Base-by-base conservation (phyloP, 2,888 invertebrate genomes). In the Netelia melanura region DNA sequence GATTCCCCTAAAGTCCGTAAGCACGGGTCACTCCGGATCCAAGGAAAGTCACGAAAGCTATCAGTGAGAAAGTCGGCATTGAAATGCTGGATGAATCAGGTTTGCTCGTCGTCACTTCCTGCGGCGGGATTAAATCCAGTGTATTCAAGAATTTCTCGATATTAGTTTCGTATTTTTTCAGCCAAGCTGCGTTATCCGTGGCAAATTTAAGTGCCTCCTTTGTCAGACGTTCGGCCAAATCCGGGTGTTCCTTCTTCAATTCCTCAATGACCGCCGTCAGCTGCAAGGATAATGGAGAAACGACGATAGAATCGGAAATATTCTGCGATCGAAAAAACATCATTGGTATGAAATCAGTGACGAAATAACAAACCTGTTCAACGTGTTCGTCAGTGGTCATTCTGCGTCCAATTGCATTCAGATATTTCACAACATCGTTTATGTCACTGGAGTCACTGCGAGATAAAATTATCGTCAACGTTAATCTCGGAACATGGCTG, bases 331-430 rank as follows among this genome's bases (percentile, higher is more conserved):
- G 17, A 17, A n/a, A 54, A 77, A 25, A 30, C 0, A 3, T 11
- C 10, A 6, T 1, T 58, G 21, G 21, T 3, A 2, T 2, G 58
- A 17, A 17, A 43, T 61, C 3, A 2, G 2, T 0, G 3, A 65
- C 10, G 30, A 2, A 21, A 43, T 68, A 14, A 48, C 64, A 2
- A n/a, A 86, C 87, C 84, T 84, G 82, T 0, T 54, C 17, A 10
- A 64, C 30, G 61, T 87, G 84, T 1, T 21, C 70, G 17, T 52
- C n/a, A 30, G 61, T 87, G 9, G 77, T 86, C 2, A 87, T 68
- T 62, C 61, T 54, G 9, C 44, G 8, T 38, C 74, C 84, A 30
- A 86, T 21, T 6, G 48, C 70, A 5, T 65, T 74, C n/a, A 87
- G 14, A 30, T 86, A 84, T 3, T 38, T 14, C 30, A n/a, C 14